Conservation (phyloP, 2,797 vertebrate genomes). For the Cheirogaleus major region DNA sequence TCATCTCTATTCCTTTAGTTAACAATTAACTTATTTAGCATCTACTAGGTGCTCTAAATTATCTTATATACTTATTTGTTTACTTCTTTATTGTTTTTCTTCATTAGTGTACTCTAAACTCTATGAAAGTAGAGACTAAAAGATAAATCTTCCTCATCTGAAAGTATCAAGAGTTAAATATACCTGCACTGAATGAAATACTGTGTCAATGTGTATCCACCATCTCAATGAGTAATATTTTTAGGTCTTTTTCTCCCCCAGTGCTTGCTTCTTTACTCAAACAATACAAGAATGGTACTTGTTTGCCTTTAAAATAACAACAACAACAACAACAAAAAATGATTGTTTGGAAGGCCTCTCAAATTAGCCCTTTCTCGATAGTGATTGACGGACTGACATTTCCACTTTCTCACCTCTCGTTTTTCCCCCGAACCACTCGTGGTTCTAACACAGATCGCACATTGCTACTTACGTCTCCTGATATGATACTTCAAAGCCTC, state of each 20-base stretch:
- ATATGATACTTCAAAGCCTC: background rate
- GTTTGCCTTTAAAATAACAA: background rate
- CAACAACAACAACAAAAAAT: background rate
- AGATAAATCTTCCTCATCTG: background rate
- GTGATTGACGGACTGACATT: background rate
- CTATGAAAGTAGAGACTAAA: background rate
- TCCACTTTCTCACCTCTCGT: background rate
- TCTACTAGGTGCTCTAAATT: background rate
- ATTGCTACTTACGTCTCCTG: background rate
- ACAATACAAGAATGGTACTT: background rate
- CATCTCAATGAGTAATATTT: background rate
- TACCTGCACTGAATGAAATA: fast-evolving
- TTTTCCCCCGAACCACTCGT: background rate
- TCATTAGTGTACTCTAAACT: background rate
- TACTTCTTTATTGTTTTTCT: background rate
- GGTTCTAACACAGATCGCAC: background rate
- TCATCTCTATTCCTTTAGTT: background rate
- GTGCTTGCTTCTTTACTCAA: background rate
- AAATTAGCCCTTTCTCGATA: background rate
- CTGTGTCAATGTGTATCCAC: too few relatives aligned
- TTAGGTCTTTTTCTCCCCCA: background rate
- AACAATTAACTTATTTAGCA: background rate
- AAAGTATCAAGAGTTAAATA: background rate
- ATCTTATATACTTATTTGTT: background rate
- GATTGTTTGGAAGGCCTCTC: background rate